Percentiles rank a stretch among this genome's conserved stretches.
These are phyloP conservation scores for Anoplophora glabripennis DNA, from an alignment of 1,140 invertebrate species.

Conservation along the genomic window DNA sequence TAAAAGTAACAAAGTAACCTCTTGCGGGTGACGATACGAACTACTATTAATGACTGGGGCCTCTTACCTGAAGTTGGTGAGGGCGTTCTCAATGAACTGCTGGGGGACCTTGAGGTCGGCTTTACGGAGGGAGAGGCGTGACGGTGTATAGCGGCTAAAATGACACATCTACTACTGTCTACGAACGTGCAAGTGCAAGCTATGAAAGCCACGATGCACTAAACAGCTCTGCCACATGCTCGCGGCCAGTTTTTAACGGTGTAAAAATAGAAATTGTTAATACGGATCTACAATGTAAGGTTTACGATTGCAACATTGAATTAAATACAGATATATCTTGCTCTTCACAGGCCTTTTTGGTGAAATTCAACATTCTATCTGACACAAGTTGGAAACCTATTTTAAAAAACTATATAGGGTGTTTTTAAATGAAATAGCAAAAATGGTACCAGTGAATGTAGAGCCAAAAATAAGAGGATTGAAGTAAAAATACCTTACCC, in stretches of 20 bases:
- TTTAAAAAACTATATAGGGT: too few species aligned
- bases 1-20: too few species aligned
- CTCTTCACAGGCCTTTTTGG: too few species aligned
- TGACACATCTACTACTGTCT: conserved; percentile 52
- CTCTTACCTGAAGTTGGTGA: conserved; percentile 69
- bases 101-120: conserved; percentile 67
- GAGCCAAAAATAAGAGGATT: too few species aligned
- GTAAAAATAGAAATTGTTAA: conserved; percentile 1
- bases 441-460: too few species aligned
- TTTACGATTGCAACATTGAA: not conserved
- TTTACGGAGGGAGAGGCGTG: conserved; percentile 72
- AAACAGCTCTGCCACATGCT: conserved; percentile 17
- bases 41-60: too few species aligned
- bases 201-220: conserved; percentile 17
- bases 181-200: conserved; percentile 35
- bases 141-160: conserved; percentile 76
- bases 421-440: too few species aligned
- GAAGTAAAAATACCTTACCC: too few species aligned
- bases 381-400: too few species aligned
- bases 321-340: not conserved
- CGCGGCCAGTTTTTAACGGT: not conserved
- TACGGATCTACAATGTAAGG: not conserved
- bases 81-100: conserved; percentile 68
- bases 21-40: not conserved
- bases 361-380: too few species aligned